phyloP scores from a whole-genome alignment of 2,888 invertebrate genomes.

The Atherix ibis region DNA sequence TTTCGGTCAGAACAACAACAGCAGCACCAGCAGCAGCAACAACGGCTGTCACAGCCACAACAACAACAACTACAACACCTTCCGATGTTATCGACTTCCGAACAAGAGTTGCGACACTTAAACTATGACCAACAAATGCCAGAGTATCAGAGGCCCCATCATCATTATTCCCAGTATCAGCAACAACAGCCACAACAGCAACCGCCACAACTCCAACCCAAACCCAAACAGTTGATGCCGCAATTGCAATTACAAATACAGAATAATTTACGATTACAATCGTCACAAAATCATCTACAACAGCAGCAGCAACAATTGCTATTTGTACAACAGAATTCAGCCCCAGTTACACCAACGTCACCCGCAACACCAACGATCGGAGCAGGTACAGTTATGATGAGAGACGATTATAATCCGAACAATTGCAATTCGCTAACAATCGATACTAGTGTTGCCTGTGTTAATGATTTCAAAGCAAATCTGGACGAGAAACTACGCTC shows the following conservation, averaged over 20 bases:
- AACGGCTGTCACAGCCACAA: not conserved
- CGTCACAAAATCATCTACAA: conserved; percentile 6
- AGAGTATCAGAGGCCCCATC: too few species aligned
- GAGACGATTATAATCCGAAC: not conserved
- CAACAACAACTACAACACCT: too few species aligned
- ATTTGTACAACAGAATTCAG: too few species aligned
- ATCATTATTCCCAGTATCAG: too few species aligned
- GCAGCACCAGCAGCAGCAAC: not conserved
- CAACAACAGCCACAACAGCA: not conserved
- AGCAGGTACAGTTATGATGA: conserved; percentile 1
- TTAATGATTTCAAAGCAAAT: conserved; percentile 4
- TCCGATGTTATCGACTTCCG: too few species aligned
- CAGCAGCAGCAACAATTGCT: conserved; percentile 10
- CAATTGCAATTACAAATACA: conserved; percentile 14
- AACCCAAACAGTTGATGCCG: too few species aligned
- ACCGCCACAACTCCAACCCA: too few species aligned
- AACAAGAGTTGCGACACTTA: too few species aligned
- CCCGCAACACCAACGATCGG: not conserved
- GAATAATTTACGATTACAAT: conserved; percentile 5
- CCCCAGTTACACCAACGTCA: not conserved
- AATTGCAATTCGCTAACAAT: not conserved
- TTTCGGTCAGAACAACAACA: conserved; percentile 29
- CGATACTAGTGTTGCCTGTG: not conserved
- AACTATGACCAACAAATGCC: conserved; percentile 1
- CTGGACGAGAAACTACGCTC: conserved; percentile 12